Conservation (phyloP, 30 jellyfish, hydroid and myxozoan genomes). For the Nemopilema nomurai region DNA sequence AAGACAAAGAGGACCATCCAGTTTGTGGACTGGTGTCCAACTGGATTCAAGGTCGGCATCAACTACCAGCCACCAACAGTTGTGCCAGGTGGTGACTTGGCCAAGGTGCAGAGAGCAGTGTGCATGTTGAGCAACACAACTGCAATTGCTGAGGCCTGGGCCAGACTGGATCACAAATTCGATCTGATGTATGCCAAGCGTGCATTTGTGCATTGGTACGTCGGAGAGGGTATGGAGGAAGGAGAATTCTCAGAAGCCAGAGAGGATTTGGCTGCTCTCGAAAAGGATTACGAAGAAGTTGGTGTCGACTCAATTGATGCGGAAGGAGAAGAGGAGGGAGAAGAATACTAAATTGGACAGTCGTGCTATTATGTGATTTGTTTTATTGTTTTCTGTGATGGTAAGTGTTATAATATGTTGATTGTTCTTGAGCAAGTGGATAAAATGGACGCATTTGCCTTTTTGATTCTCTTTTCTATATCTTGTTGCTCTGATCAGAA, state of each 20-base stretch:
- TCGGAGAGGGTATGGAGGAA: constrained; percentile 99
- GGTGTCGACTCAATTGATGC: constrained; percentile 92
- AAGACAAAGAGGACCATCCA: constrained; percentile 97
- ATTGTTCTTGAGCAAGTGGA: background rate
- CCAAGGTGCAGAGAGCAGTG: constrained; percentile 96
- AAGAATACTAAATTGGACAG: constrained; percentile 65
- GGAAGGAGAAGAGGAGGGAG: constrained; percentile 93
- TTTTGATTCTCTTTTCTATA: too few species aligned
- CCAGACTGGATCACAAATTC: constrained; percentile 92
- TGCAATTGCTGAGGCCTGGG: constrained; percentile 99
- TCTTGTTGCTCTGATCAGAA: too few species aligned
- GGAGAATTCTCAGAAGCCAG: constrained; percentile 99
- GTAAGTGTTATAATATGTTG: constrained; percentile 16
- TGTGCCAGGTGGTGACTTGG: constrained; percentile 98
- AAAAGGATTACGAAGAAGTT: constrained; percentile 97
- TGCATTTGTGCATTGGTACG: constrained; percentile 98
- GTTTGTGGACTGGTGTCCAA: constrained; percentile 98
- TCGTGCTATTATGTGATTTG: background rate
- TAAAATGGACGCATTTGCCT: too few species aligned
- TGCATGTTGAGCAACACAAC: constrained; percentile 99
- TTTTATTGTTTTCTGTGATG: background rate
- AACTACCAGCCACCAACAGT: constrained; percentile 98
- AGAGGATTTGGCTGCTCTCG: constrained; percentile 98
- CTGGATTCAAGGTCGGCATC: constrained; percentile 99
- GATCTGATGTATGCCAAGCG: constrained; percentile 96